Evolutionary conservation across 2,113 vertebrate species (phyloP).

Genomic region (Sylvicapra grimmia): DNA sequence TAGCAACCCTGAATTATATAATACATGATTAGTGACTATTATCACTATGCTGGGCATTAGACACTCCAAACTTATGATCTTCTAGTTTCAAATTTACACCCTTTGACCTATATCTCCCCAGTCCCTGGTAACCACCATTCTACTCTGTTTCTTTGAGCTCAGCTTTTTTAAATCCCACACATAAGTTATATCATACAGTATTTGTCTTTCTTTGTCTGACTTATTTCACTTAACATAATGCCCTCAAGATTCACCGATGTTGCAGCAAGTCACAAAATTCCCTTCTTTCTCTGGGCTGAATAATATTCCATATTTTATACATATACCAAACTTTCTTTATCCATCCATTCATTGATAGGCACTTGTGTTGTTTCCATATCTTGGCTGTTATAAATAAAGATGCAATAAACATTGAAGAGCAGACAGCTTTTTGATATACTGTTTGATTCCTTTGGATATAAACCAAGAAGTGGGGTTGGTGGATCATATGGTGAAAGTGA

Average conservation of each 20-base stretch:
- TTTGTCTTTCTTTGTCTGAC: neutral
- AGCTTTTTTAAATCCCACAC: neutral
- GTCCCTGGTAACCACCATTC: neutral
- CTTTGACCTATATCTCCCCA: neutral
- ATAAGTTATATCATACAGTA: neutral
- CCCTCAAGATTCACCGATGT: neutral
- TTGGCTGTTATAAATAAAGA: neutral
- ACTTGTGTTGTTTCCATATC: neutral
- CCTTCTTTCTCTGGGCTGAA: neutral
- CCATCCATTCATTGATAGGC: neutral
- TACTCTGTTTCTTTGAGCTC: neutral
- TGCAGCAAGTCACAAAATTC: neutral
- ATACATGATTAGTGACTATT: neutral
- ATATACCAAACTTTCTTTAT: neutral
- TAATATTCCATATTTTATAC: neutral
- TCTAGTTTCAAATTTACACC: neutral
- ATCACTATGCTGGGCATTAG: neutral
- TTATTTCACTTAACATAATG: neutral
- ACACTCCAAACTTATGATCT: neutral
- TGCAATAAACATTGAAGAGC: neutral
- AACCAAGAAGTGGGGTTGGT: neutral
- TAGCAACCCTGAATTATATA: neutral
- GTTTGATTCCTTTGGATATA: neutral
- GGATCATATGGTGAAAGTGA: too few relatives aligned
- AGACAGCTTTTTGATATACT: neutral